A percentile compares a stretch with the other conserved stretches of the same genome.
Evolutionary conservation across 2,113 vertebrate species (phyloP).

Genomic region (Hippoglossus stenolepis): DNA sequence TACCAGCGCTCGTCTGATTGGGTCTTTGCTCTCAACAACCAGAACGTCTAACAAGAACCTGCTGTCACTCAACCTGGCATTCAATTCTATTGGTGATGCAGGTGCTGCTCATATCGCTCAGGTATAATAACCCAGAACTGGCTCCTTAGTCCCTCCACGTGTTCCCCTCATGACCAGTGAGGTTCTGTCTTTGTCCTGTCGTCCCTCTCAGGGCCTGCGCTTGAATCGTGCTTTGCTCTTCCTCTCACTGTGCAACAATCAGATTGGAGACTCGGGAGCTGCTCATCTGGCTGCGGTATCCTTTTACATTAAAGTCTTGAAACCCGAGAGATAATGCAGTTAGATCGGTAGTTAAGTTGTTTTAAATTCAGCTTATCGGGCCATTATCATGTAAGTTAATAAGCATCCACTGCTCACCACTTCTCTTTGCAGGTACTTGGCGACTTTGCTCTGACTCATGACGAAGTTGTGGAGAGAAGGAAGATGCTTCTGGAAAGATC

Average conservation of each 20-base stretch:
- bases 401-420: neutral
- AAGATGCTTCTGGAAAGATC: slow-evolving; percentile 76
- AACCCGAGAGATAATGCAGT: slow-evolving; percentile 34
- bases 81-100: slow-evolving; percentile 87
- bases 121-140: slow-evolving; percentile 65
- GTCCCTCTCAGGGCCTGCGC: slow-evolving; percentile 84
- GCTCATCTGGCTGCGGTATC: slow-evolving; percentile 76
- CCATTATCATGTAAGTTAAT: slow-evolving; percentile 10
- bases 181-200: slow-evolving; percentile 24
- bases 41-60: slow-evolving; percentile 81
- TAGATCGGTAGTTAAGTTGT: slow-evolving; percentile 29
- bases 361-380: slow-evolving; percentile 30
- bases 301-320: slow-evolving; percentile 39
- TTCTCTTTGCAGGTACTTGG: slow-evolving; percentile 81
- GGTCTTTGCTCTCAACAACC: slow-evolving; percentile 81
- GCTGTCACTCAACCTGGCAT: slow-evolving; percentile 85
- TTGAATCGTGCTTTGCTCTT: slow-evolving; percentile 87
- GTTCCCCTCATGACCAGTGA: neutral
- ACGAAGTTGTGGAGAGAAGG: slow-evolving; percentile 87
- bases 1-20: slow-evolving; percentile 80
- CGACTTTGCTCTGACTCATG: slow-evolving; percentile 85
- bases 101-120: slow-evolving; percentile 86
- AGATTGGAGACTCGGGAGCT: slow-evolving; percentile 86
- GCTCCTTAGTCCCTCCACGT: no score
- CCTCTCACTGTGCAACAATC: slow-evolving; percentile 88